A percentile compares a stretch with the other conserved stretches of the same genome.
These are phyloP conservation scores for Menidia menidia DNA, from an alignment of 2,797 vertebrate species.

Conservation along the genomic window DNA sequence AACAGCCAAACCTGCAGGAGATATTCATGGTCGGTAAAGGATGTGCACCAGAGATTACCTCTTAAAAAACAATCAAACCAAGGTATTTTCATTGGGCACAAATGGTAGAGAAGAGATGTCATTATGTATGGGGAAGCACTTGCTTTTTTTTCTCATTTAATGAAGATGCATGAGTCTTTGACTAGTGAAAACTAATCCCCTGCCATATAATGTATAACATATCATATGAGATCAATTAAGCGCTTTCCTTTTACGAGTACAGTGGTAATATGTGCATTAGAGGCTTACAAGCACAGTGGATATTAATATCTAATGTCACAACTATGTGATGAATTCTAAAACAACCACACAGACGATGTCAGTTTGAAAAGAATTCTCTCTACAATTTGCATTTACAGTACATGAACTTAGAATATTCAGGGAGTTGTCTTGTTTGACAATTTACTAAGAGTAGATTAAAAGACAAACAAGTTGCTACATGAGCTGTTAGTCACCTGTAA, in stretches of 20 bases:
- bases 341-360: too few species aligned
- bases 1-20: conserved; percentile 9
- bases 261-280: too few species aligned
- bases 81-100: not conserved
- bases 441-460: not conserved
- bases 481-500: not conserved
- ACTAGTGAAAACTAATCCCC: not conserved
- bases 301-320: too few species aligned
- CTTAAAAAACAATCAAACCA: not conserved
- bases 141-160: not conserved
- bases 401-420: not conserved
- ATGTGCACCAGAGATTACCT: conserved; percentile 31
- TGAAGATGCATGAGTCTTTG: not conserved
- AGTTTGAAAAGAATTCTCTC: too few species aligned
- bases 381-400: not conserved
- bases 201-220: not conserved
- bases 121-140: not conserved
- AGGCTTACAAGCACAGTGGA: too few species aligned
- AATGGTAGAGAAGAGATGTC: too few species aligned
- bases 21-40: conserved; percentile 1
- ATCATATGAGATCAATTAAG: too few species aligned
- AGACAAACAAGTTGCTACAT: not conserved
- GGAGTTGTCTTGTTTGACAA: not conserved
- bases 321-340: too few species aligned
- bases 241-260: too few species aligned